These are phyloP conservation scores for Caenorhabditis remanei DNA, from an alignment of 1,140 invertebrate genomes.

Conservation along the genomic window DNA sequence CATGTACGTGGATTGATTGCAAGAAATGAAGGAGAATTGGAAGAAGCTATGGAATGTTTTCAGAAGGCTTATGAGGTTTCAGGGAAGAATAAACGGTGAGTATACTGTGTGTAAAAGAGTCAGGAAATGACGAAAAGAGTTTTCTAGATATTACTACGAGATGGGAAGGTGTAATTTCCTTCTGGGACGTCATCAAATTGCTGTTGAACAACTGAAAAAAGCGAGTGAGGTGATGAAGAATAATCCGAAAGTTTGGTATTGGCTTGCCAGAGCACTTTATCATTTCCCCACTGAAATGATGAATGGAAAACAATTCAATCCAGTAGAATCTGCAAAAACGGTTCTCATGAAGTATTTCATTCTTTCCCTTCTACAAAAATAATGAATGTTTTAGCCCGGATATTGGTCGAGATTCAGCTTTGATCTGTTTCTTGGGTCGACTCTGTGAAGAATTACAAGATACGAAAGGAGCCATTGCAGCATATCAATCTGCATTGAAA, in stretches of 20 bases:
- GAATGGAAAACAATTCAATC: neutral
- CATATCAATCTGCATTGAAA: slow-evolving; percentile 31
- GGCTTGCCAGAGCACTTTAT: slow-evolving; percentile 39
- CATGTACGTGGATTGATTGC: slow-evolving; percentile 43
- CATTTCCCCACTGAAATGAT: slow-evolving; percentile 34
- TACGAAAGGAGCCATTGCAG: slow-evolving; percentile 5
- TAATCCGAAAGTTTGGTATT: slow-evolving; percentile 54
- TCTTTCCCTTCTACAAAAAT: too few species aligned
- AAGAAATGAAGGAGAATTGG: slow-evolving; percentile 47
- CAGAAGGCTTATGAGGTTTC: slow-evolving; percentile 14
- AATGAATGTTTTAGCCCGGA: neutral
- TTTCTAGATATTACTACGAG: slow-evolving; percentile 41
- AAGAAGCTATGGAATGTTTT: slow-evolving; percentile 49
- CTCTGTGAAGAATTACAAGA: slow-evolving; percentile 26
- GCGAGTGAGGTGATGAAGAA: slow-evolving; percentile 38
- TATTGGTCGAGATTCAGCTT: neutral
- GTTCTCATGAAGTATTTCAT: neutral
- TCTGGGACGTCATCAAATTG: slow-evolving; percentile 13
- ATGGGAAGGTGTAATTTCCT: slow-evolving; percentile 32
- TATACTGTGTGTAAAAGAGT: too few species aligned
- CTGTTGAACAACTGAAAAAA: slow-evolving; percentile 36
- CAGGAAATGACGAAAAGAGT: too few species aligned
- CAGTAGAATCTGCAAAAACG: neutral
- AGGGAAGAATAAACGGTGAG: slow-evolving; percentile 1
- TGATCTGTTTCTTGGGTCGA: slow-evolving; percentile 22